Conservation (phyloP, 1,140 invertebrate genomes). For the Nilaparvata lugens region DNA sequence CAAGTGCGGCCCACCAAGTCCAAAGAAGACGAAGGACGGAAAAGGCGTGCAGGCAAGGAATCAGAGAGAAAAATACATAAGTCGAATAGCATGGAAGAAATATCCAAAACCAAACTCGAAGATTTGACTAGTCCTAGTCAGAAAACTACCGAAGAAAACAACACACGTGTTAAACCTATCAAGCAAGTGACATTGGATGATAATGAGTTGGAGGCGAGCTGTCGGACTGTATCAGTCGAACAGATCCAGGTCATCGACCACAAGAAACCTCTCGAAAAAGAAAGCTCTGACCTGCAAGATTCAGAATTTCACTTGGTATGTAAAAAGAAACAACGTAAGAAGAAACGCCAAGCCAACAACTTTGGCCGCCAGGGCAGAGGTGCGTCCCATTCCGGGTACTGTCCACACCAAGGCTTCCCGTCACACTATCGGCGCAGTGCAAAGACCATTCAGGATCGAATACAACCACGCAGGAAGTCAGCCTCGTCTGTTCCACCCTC, state of each 20-base stretch:
- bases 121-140: slow-evolving; percentile 42
- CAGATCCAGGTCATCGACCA: too few relatives aligned
- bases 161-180: slow-evolving; percentile 24
- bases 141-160: not conserved
- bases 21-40: slow-evolving; percentile 10
- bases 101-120: slow-evolving; percentile 56
- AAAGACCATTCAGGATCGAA: slow-evolving; percentile 9
- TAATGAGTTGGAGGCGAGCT: slow-evolving; percentile 1
- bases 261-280: slow-evolving; percentile 3
- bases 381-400: not conserved
- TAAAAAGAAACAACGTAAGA: slow-evolving; percentile 59
- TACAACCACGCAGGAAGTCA: slow-evolving; percentile 37
- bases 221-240: too few relatives aligned
- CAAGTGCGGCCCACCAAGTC: slow-evolving; percentile 1
- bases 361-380: not conserved
- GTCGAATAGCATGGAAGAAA: slow-evolving; percentile 47
- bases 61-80: slow-evolving; percentile 18
- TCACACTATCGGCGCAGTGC: not conserved
- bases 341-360: slow-evolving; percentile 27
- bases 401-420: slow-evolving; percentile 2
- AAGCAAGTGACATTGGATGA: slow-evolving; percentile 34
- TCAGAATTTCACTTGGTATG: slow-evolving; percentile 59
- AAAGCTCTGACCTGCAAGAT: slow-evolving; percentile 9
- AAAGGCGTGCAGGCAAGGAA: slow-evolving; percentile 11
- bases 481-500: slow-evolving; percentile 53